phyloP scores from a whole-genome alignment of 2,888 invertebrate species.

The Ligdia adustata region DNA sequence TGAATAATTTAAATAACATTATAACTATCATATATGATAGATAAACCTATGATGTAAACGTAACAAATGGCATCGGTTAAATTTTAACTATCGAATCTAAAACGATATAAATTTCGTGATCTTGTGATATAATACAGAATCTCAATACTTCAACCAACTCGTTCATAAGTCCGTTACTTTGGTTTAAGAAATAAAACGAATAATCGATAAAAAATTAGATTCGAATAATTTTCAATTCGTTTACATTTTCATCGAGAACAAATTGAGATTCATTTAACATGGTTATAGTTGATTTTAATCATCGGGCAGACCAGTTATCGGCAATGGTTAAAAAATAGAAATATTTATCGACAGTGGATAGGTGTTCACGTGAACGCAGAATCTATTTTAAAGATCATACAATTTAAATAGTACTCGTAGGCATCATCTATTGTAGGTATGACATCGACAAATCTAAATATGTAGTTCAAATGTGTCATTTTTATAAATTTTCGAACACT shows the following conservation, averaged over 20 bases:
- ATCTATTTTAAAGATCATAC: slow-evolving; percentile 7
- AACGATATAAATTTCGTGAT: no score
- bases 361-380: slow-evolving; percentile 7
- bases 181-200: no score
- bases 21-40: no score
- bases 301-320: slow-evolving; percentile 52
- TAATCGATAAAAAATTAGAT: no score
- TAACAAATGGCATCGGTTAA: no score
- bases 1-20: no score
- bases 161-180: no score
- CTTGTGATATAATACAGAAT: no score
- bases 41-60: no score
- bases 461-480: not conserved
- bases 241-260: slow-evolving; percentile 38
- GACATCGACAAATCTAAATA: slow-evolving; percentile 9
- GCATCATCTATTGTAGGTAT: slow-evolving; percentile 8
- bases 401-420: slow-evolving; percentile 11
- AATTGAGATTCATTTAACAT: slow-evolving; percentile 48
- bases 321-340: slow-evolving; percentile 28
- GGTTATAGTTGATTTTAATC: slow-evolving; percentile 61
- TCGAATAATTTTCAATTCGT: not conserved
- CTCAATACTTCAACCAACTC: no score
- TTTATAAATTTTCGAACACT: no score
- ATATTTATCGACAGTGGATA: slow-evolving; percentile 9
- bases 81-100: no score